Evolutionary conservation across 2,113 vertebrate species (phyloP), one percentile per base, ranked within the genome.

Genomic region (Triplophysa tibetana): DNA sequence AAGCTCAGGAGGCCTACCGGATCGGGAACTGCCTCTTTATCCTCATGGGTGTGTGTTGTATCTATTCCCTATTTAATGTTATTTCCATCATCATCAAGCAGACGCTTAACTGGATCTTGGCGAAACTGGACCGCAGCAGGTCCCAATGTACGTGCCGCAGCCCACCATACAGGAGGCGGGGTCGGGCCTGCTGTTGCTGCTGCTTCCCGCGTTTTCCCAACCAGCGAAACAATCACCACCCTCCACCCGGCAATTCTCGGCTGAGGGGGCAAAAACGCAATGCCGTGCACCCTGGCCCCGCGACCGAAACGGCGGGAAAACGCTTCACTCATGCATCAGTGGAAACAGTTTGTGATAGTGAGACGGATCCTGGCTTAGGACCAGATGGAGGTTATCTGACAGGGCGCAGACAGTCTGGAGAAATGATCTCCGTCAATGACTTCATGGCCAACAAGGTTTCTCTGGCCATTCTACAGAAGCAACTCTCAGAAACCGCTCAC

Each of bases 11-110:
- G 61, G 90, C 89, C 79, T 94, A 94, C 81, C 86, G 90, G 10
- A 67, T 94, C 0, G 91, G 91, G 29, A 94, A 94, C 89, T 92
- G 90, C 78, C 87, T 93, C 50, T 92, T 93, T 85, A 93, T 94
- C 66, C 83, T 94, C 9, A 91, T 92, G 90, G 93, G 93, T 33
- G 93, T 94, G 12, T 94, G 93, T 82, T 94, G 93, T 33, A 92
- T 93, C 82, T 94, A 94, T 78, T 94, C 93, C 1, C 91, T 94
- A 63, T 94, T 94, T 26, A 94, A 94, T 14, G 92, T 93, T 4
- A 92, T 93, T 77, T 94, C 93, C 50, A 94, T 94, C n/a, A 33
- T 94, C 82, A 93, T 94, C 81, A 93, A 93, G 84, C 92, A 94
- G 87, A 92, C 91, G 33, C 92, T 94, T 17, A 94, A 91, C 87